A percentile compares a stretch with the other conserved stretches of the same genome.
Conservation (phyloP, 37 sponge, comb jelly and placozoan species). For the Spongilla lacustris region DNA sequence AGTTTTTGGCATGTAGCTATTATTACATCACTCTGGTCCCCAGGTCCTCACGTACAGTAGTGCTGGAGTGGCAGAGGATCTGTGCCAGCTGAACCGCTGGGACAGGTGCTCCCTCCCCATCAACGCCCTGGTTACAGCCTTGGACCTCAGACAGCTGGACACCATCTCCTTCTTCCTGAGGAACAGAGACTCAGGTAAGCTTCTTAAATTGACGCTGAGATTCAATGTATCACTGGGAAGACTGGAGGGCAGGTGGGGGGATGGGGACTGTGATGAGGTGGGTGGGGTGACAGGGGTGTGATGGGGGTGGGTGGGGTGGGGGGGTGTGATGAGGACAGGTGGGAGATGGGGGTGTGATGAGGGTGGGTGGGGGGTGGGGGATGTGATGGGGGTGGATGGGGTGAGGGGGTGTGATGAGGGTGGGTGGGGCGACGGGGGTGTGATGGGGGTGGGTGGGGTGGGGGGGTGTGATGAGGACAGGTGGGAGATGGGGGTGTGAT, state of each 20-base stretch:
- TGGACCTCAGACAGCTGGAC: constrained; percentile 90
- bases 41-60: constrained; percentile 83
- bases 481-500: too few species aligned
- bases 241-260: background rate
- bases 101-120: constrained; percentile 86
- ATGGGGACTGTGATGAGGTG: too few species aligned
- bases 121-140: constrained; percentile 81
- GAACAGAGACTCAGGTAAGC: constrained; percentile 45
- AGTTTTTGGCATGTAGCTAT: background rate
- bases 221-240: background rate
- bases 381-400: too few species aligned
- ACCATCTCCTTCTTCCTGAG: constrained; percentile 86
- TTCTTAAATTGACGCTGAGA: background rate
- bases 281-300: too few species aligned
- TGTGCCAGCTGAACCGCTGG: constrained; percentile 91
- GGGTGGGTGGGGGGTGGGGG: too few species aligned
- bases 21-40: background rate
- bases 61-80: constrained; percentile 79
- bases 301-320: background rate
- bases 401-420: too few species aligned
- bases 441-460: too few species aligned
- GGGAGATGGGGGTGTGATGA: background rate
- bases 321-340: background rate
- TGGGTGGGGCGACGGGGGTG: too few species aligned
- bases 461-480: too few species aligned